A percentile compares a stretch with the other conserved stretches of the same genome.
These are phyloP conservation scores for Perizoma flavofasciatum DNA, from an alignment of 2,888 invertebrate species.

Conservation along the genomic window DNA sequence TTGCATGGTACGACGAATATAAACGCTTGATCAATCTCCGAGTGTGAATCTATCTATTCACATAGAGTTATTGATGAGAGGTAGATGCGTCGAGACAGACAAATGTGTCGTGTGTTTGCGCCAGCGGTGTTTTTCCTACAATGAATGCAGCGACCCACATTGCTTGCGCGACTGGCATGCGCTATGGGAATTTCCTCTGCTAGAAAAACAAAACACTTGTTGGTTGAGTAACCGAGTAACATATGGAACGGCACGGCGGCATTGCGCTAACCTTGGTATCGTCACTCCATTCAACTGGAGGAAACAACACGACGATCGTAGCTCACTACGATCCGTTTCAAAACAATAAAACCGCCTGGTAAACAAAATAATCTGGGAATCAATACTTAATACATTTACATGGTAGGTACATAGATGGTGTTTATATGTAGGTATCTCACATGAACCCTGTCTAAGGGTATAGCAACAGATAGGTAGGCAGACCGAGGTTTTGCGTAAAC, in stretches of 20 bases:
- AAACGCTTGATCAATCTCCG: background rate
- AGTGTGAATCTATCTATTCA: background rate
- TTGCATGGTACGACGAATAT: background rate
- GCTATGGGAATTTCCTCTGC: conserved; percentile 51
- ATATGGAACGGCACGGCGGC: conserved; percentile 20
- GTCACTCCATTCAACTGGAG: conserved; percentile 38
- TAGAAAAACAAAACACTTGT: conserved; percentile 35
- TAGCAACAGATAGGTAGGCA: no score
- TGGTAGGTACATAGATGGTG: no score
- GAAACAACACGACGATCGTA: conserved; percentile 22
- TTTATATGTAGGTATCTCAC: no score
- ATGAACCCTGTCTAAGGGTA: no score
- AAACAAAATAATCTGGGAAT: conserved; percentile 30
- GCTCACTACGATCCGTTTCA: conserved; percentile 25
- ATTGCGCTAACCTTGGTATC: conserved; percentile 30
- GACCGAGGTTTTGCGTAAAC: no score
- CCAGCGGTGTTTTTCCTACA: conserved; percentile 52
- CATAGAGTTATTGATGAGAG: conserved; percentile 7
- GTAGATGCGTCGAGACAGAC: conserved; percentile 16
- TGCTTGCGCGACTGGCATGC: conserved; percentile 29
- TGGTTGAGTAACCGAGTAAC: conserved; percentile 14
- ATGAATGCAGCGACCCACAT: conserved; percentile 42
- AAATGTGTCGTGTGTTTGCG: conserved; percentile 23
- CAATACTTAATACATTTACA: no score
- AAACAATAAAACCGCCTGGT: conserved; percentile 35